phyloP scores from a whole-genome alignment of 2,797 vertebrate species.

The Neosalanx taihuensis region DNA sequence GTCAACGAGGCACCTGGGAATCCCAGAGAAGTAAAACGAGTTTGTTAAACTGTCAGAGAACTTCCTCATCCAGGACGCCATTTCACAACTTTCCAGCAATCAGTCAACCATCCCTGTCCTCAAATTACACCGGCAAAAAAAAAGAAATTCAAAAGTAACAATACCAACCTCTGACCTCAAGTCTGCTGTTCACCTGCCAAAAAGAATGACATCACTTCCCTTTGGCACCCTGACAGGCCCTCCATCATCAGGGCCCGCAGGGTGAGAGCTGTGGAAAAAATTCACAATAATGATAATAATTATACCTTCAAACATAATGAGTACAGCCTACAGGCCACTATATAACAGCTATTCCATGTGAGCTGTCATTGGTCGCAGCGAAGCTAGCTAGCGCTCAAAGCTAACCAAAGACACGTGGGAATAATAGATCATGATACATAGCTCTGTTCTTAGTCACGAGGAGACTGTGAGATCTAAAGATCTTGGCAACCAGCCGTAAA shows the following conservation, averaged over 20 bases:
- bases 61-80: not conserved
- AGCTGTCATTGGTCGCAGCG: constrained; percentile 60
- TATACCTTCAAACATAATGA: constrained; percentile 68
- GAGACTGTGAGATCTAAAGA: constrained; percentile 42
- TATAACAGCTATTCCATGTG: constrained; percentile 62
- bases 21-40: constrained; percentile 25
- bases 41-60: not conserved
- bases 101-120: not conserved
- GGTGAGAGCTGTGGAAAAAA: constrained; percentile 35
- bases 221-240: constrained; percentile 45
- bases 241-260: constrained; percentile 57
- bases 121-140: not conserved
- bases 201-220: constrained; percentile 66
- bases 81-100: not conserved
- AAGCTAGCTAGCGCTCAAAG: constrained; percentile 41
- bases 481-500: constrained; percentile 28
- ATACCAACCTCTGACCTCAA: constrained; percentile 51
- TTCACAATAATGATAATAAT: constrained; percentile 73
- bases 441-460: constrained; percentile 50
- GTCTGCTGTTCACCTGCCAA: constrained; percentile 43
- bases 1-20: constrained; percentile 38
- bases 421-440: constrained; percentile 62
- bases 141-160: constrained; percentile 19
- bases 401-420: constrained; percentile 66
- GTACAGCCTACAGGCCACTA: constrained; percentile 56